Evolutionary conservation across 2,797 vertebrate species (phyloP).

Genomic region (Acrossocheilus wenchowensis): DNA sequence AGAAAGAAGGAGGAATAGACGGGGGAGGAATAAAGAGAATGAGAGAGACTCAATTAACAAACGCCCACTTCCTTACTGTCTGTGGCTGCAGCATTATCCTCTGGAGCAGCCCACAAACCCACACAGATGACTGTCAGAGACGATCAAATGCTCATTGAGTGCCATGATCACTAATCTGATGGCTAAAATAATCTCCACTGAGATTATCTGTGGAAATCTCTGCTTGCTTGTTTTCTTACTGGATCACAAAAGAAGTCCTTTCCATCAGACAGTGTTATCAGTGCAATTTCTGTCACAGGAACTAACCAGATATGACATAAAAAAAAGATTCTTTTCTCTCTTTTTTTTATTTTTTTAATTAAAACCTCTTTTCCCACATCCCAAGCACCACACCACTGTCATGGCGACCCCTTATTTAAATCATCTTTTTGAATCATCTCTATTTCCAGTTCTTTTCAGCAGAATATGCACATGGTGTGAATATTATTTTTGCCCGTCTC

Average conservation of each 20-base stretch:
- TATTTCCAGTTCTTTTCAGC: not conserved
- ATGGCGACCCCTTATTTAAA: not conserved
- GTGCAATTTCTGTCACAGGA: not conserved
- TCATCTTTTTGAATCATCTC: no score
- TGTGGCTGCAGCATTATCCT: slow-evolving; percentile 39
- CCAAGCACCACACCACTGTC: not conserved
- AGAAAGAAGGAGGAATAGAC: not conserved
- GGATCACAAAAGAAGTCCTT: not conserved
- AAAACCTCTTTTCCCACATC: not conserved
- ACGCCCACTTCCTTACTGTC: slow-evolving; percentile 47
- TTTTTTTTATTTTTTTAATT: not conserved
- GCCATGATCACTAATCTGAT: slow-evolving; percentile 31
- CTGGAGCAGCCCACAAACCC: slow-evolving; percentile 36
- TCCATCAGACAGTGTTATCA: not conserved
- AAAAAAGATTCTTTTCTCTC: not conserved
- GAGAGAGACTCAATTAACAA: slow-evolving; percentile 48
- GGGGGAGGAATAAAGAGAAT: slow-evolving; percentile 19
- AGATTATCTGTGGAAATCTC: slow-evolving; percentile 13
- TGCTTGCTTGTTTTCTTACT: not conserved
- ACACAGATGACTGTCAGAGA: slow-evolving; percentile 33
- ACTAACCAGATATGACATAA: not conserved
- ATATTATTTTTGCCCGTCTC: slow-evolving; percentile 10
- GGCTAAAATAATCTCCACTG: slow-evolving; percentile 4
- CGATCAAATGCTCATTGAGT: slow-evolving; percentile 7
- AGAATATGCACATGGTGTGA: not conserved